Base-by-base conservation (phyloP, 1,140 invertebrate species). In the Notospermus geniculatus region DNA sequence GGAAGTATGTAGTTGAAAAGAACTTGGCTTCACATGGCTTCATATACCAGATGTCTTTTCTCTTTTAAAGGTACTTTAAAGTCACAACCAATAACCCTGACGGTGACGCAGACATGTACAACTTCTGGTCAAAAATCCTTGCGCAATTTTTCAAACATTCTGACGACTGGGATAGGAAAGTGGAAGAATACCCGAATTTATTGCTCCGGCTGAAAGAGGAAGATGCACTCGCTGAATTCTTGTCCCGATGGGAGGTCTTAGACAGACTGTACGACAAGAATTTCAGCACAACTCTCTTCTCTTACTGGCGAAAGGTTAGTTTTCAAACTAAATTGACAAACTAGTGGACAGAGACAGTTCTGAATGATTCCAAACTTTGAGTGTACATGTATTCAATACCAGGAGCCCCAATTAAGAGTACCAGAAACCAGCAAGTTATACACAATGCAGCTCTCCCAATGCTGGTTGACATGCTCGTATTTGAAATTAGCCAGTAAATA, bases 141-240 rank as follows among this genome's bases (percentile, higher is more conserved):
- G 75, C 73, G 9, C 69, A 73, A 43, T 77, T 65, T 58, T 78
- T 78, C 58, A 69, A 69, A 55, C 55, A 71, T 60, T 58, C 65
- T 13, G 64, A 68, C 41, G 71, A 74, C 59, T 55, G 66, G 15
- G 70, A 75, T 28, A 65, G 75, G 66, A 67, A 69, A 64, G 71
- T 77, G 17, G 76, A 78, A 27, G 46, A 50, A 50, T 50, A 50
- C n/a, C 46, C 46, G 5, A 23, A 50, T n/a, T n/a, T 23, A 5
- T n/a, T 50, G 46, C n/a, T 50, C 5, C n/a, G 25, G 4, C 46
- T 50, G 19, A 27, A 27, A 50, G n/a, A 50, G 4, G 46, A 50
- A n/a, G 46, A 50, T 19, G n/a, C n/a, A n/a, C 46, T 50, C 4
- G 46, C n/a, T 5, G 25, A 50, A 50, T 50, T 50, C 25, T n/a